Conservation (phyloP, 92 coral and sea anemone species). For the Epizoanthus illoricatus region DNA sequence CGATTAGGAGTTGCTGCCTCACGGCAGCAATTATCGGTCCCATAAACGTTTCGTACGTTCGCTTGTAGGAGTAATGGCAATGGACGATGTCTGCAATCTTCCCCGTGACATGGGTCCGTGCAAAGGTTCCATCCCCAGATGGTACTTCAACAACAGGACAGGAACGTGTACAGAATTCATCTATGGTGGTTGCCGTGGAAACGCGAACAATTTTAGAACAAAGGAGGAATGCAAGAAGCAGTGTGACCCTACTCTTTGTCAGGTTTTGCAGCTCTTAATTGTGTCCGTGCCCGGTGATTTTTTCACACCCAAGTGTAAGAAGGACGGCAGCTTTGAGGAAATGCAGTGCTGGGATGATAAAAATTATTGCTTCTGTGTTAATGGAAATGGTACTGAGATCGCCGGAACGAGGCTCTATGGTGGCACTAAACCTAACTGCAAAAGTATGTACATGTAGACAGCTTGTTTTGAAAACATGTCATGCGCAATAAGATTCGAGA, state of each 20-base stretch:
- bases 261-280: conserved; percentile 15
- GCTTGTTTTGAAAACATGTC: too few species aligned
- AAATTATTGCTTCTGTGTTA: conserved; percentile 29
- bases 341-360: conserved; percentile 28
- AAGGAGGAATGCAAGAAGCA: conserved; percentile 12
- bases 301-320: conserved; percentile 24
- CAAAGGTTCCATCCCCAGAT: conserved; percentile 10
- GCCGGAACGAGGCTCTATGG: conserved; percentile 30
- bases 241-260: conserved; percentile 8
- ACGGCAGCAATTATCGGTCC: too few species aligned
- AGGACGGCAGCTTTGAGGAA: conserved; percentile 32
- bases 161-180: conserved; percentile 27
- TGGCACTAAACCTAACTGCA: conserved; percentile 2
- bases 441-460: conserved; percentile 5
- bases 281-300: conserved; percentile 25
- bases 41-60: too few species aligned
- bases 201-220: conserved; percentile 16
- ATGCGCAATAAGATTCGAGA: too few species aligned
- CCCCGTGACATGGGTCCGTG: conserved; percentile 4
- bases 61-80: neutral
- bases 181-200: conserved; percentile 22
- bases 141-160: conserved; percentile 32
- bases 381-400: conserved; percentile 27
- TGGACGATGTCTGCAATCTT: neutral
- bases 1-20: too few species aligned